These are phyloP conservation scores for Drosophila aldrichi DNA, from an alignment of 2,888 invertebrate genomes.

Conservation along the genomic window DNA sequence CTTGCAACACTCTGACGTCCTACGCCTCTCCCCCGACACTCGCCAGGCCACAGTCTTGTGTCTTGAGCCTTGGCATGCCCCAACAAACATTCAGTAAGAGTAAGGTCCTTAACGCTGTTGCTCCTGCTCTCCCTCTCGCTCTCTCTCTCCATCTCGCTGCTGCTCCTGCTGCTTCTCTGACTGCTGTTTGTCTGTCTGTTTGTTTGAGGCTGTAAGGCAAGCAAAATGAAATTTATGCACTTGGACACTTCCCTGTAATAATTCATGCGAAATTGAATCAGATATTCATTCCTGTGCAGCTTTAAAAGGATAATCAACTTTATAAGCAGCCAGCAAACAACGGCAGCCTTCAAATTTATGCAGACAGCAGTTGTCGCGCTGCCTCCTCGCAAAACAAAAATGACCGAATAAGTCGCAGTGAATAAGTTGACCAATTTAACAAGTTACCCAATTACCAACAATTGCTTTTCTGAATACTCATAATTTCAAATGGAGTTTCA, in stretches of 20 bases:
- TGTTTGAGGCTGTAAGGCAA: conserved; percentile 49
- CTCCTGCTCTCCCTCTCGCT: background rate
- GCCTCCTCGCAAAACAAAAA: conserved; percentile 43
- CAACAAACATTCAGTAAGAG: conserved; percentile 67
- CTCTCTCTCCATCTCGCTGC: background rate
- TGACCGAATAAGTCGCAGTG: conserved; percentile 37
- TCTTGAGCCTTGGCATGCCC: conserved; percentile 59
- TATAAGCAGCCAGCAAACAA: conserved; percentile 53
- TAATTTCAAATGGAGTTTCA: background rate
- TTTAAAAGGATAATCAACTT: conserved; percentile 79
- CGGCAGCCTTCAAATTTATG: conserved; percentile 59
- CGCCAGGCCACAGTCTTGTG: conserved; percentile 32
- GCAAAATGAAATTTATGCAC: conserved; percentile 80
- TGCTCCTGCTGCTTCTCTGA: conserved; percentile 1
- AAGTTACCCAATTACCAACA: conserved; percentile 20
- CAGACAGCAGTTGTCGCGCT: conserved; percentile 47
- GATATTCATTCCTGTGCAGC: conserved; percentile 76
- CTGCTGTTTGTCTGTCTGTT: conserved; percentile 40
- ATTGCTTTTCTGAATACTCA: conserved; percentile 10
- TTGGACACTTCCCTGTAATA: conserved; percentile 78
- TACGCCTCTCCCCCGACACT: background rate
- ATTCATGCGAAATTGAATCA: conserved; percentile 82
- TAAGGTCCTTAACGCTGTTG: conserved; percentile 57
- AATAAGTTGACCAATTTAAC: conserved; percentile 26
- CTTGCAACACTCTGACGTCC: conserved; percentile 33